Conservation (phyloP, 92 coral and sea anemone genomes). For the Palythoa grandiflora region DNA sequence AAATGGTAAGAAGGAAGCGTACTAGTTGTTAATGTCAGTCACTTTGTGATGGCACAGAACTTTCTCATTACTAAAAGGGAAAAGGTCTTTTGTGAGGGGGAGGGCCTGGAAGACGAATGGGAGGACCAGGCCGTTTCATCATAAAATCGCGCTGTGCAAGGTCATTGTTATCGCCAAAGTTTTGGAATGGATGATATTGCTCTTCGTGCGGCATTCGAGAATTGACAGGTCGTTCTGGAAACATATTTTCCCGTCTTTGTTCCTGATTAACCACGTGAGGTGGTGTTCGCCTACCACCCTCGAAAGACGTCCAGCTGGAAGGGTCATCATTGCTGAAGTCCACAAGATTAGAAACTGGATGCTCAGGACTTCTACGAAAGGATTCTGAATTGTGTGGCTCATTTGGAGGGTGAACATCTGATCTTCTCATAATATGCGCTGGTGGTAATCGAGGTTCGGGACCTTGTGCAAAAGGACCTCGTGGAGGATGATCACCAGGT, state of each 20-base stretch:
- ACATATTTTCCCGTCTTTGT: conserved; percentile 37
- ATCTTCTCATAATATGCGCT: conserved; percentile 23
- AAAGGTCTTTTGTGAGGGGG: conserved; percentile 38
- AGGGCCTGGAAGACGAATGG: conserved; percentile 43
- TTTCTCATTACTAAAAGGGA: background rate
- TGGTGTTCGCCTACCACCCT: conserved; percentile 62
- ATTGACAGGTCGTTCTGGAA: conserved; percentile 36
- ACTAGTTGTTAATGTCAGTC: too few species aligned
- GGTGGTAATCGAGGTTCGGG: conserved; percentile 25
- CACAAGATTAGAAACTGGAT: conserved; percentile 37
- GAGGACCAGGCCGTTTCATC: conserved; percentile 47
- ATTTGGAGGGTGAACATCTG: conserved; percentile 11
- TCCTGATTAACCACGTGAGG: conserved; percentile 51
- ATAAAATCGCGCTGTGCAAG: conserved; percentile 41
- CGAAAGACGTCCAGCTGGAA: conserved; percentile 76
- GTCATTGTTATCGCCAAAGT: conserved; percentile 33
- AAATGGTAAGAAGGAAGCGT: background rate
- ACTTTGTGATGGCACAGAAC: too few species aligned
- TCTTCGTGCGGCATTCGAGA: conserved; percentile 28
- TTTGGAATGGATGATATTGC: conserved; percentile 27
- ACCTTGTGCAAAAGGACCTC: conserved; percentile 15
- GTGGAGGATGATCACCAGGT: conserved; percentile 21
- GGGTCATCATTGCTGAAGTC: conserved; percentile 76
- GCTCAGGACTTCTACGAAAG: conserved; percentile 44
- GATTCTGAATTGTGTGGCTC: conserved; percentile 27